Evolutionary conservation across 2,797 vertebrate genomes (phyloP).

Genomic region (Peromyscus eremicus): DNA sequence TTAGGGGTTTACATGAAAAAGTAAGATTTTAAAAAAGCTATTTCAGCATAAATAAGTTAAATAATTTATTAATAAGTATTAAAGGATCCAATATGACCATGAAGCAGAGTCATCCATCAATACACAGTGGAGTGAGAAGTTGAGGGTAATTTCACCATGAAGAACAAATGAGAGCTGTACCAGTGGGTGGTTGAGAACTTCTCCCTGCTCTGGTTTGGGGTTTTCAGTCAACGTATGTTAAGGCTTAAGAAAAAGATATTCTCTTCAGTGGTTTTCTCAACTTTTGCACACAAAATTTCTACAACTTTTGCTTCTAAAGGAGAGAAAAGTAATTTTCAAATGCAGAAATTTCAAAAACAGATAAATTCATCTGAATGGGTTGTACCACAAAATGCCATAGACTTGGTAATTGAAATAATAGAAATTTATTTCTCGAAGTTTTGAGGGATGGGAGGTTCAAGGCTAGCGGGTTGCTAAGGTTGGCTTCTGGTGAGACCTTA

Average conservation of each 20-base stretch:
- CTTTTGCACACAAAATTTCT: slow-evolving; percentile 36
- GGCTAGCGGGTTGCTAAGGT: neutral
- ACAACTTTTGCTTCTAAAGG: neutral
- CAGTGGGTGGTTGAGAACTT: neutral
- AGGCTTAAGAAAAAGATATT: neutral
- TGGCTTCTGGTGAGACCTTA: neutral
- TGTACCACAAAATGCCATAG: neutral
- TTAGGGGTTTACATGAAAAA: neutral
- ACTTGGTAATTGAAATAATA: neutral
- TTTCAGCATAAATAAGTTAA: neutral
- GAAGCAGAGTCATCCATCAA: neutral
- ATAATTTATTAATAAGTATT: neutral
- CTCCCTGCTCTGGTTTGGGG: neutral
- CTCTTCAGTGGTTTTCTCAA: neutral
- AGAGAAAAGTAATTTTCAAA: slow-evolving; percentile 56
- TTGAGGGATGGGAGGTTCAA: neutral
- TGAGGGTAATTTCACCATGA: neutral
- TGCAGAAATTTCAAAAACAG: slow-evolving; percentile 1
- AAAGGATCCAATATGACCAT: neutral
- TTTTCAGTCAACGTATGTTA: neutral
- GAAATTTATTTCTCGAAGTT: neutral
- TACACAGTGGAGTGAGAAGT: neutral
- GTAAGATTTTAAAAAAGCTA: neutral
- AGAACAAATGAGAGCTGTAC: neutral
- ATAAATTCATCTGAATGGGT: neutral